A percentile compares a stretch with the other conserved stretches of the same genome.
phyloP scores from a whole-genome alignment of 2,113 vertebrate species.

The Myotis davidii region DNA sequence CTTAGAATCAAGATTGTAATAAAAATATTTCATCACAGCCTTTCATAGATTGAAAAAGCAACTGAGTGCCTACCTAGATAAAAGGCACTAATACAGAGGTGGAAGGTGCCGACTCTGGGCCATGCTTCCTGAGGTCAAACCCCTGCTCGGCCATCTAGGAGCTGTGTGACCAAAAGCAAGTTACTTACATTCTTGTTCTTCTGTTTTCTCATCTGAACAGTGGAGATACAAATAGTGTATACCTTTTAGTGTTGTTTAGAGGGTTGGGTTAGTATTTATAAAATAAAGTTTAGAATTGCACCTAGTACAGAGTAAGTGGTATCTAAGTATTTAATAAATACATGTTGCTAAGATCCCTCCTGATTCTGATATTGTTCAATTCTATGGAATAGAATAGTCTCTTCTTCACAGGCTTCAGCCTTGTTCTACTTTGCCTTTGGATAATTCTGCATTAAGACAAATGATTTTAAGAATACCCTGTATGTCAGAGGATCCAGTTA shows the following conservation, averaged over 20 bases:
- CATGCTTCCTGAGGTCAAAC: background rate
- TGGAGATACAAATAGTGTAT: background rate
- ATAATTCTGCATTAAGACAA: background rate
- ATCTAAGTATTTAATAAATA: background rate
- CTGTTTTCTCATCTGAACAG: background rate
- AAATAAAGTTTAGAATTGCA: background rate
- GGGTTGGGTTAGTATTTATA: background rate
- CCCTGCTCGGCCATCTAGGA: background rate
- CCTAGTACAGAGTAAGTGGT: background rate
- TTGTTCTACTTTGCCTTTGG: background rate
- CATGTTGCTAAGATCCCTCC: background rate
- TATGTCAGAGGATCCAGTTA: background rate
- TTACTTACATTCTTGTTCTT: background rate
- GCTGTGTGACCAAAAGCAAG: background rate
- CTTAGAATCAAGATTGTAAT: background rate
- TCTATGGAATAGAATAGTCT: background rate
- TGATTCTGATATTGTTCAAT: background rate
- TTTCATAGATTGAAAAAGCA: background rate
- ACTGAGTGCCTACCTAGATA: background rate
- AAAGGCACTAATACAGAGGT: background rate
- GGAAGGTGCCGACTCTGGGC: background rate
- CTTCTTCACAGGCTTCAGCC: background rate
- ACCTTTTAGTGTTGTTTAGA: background rate
- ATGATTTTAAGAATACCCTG: background rate
- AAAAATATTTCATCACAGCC: background rate